A percentile compares a stretch with the other conserved stretches of the same genome.
These are phyloP conservation scores for Vollenhovia emeryi DNA, from an alignment of 1,140 invertebrate genomes.

Conservation along the genomic window DNA sequence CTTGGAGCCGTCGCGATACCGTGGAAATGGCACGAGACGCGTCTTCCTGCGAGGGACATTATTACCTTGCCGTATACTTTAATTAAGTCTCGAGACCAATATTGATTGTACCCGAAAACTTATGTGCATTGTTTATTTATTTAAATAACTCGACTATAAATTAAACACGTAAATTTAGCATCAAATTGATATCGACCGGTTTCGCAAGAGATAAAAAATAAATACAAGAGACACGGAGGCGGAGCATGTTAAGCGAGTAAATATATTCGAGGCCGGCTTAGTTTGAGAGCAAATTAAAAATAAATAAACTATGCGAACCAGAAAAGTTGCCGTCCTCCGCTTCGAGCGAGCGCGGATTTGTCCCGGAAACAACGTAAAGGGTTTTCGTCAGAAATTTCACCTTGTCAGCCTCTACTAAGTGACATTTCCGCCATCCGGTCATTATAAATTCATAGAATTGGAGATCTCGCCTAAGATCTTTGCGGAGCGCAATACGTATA, in stretches of 20 bases:
- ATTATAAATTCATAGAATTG: constrained; percentile 57
- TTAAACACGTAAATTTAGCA: neutral
- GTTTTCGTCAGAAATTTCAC: constrained; percentile 3
- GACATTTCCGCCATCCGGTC: constrained; percentile 20
- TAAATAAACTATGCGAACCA: neutral
- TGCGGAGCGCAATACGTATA: neutral
- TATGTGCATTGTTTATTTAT: neutral
- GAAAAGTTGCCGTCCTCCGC: too few species aligned
- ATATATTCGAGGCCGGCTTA: neutral
- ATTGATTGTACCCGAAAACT: neutral
- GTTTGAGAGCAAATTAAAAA: constrained; percentile 25
- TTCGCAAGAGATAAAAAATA: neutral
- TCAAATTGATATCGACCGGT: neutral
- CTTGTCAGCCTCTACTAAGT: neutral
- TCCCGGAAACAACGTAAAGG: neutral
- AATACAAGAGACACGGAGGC: neutral
- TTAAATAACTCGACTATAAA: neutral
- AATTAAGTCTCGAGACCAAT: neutral
- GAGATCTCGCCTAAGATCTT: constrained; percentile 24
- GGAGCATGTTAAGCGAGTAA: neutral
- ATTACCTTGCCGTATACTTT: neutral
- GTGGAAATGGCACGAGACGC: neutral
- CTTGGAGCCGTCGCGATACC: constrained; percentile 43
- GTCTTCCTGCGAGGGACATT: neutral
- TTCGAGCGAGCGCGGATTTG: neutral